These are phyloP conservation scores for Dascyllus trimaculatus DNA, from an alignment of 2,113 vertebrate genomes.

Conservation along the genomic window DNA sequence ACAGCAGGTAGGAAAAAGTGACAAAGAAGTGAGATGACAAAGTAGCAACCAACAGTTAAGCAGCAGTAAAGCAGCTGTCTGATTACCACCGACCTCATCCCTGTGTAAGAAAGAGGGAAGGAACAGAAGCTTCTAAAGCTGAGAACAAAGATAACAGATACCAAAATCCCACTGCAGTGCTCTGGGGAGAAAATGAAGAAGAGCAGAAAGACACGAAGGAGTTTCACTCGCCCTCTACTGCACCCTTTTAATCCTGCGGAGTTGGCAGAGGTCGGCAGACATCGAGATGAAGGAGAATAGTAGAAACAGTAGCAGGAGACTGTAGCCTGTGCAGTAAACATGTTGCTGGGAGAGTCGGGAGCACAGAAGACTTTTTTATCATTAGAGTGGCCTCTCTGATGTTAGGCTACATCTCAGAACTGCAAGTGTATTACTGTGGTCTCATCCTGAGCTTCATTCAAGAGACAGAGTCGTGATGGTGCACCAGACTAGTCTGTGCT, in stretches of 20 bases:
- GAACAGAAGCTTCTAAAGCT: neutral
- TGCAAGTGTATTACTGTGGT: neutral
- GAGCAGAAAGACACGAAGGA: slow-evolving; percentile 15
- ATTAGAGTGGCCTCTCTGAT: slow-evolving; percentile 28
- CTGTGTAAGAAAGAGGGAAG: slow-evolving; percentile 4
- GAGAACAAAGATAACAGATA: slow-evolving; percentile 14
- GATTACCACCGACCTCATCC: slow-evolving; percentile 12
- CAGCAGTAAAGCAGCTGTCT: slow-evolving; percentile 18
- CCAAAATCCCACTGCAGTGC: slow-evolving; percentile 3
- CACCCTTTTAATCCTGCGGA: slow-evolving; percentile 36
- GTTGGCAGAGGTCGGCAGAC: slow-evolving; percentile 21
- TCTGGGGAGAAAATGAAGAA: slow-evolving; percentile 19
- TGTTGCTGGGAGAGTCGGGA: slow-evolving; percentile 19
- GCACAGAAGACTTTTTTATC: slow-evolving; percentile 41
- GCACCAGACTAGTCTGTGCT: slow-evolving; percentile 9
- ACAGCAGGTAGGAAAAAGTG: slow-evolving; percentile 8
- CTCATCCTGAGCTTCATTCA: slow-evolving; percentile 33
- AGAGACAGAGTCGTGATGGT: slow-evolving; percentile 2
- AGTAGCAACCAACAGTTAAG: neutral
- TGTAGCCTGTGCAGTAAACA: slow-evolving; percentile 34
- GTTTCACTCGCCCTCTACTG: slow-evolving; percentile 22
- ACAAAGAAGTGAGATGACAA: neutral
- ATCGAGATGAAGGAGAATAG: slow-evolving; percentile 44
- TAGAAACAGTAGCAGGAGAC: slow-evolving; percentile 29
- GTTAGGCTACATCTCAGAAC: slow-evolving; percentile 26